phyloP scores from a whole-genome alignment of 2,113 vertebrate species.

The Mus musculus region DNA sequence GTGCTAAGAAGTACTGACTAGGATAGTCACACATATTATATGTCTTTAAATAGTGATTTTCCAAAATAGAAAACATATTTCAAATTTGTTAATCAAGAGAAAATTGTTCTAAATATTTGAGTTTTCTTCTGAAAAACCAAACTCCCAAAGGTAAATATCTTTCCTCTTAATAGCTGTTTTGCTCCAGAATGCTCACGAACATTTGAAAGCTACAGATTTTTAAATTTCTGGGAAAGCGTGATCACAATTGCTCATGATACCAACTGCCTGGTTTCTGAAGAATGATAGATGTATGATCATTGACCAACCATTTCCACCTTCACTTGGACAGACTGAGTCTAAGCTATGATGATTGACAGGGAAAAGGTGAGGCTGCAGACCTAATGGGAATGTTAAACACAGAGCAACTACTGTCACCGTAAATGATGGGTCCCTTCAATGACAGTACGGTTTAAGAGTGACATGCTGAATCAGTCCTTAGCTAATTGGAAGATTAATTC shows the following conservation, averaged over 20 bases:
- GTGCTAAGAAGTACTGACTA: neutral
- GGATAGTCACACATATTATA: neutral
- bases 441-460: conserved; percentile 78
- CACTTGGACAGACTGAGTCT: neutral
- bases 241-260: conserved; percentile 30
- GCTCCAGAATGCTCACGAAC: neutral
- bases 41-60: conserved; percentile 24
- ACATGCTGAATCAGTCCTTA: conserved; percentile 80
- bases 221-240: neutral
- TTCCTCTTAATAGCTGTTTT: conserved; percentile 29
- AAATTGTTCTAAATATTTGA: neutral
- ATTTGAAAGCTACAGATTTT: neutral
- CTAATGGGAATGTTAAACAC: conserved; percentile 74
- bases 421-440: conserved; percentile 80
- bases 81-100: neutral
- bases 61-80: conserved; percentile 25
- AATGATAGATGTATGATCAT: neutral
- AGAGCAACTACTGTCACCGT: conserved; percentile 76
- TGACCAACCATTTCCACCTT: neutral
- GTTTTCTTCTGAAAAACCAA: neutral
- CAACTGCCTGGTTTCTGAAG: neutral
- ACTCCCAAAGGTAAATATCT: neutral
- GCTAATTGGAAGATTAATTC: conserved; percentile 86
- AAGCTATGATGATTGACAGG: conserved; percentile 32
- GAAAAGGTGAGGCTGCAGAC: neutral